Conservation (phyloP, 2,113 vertebrate genomes). For the Anarhynchus alexandrinus region DNA sequence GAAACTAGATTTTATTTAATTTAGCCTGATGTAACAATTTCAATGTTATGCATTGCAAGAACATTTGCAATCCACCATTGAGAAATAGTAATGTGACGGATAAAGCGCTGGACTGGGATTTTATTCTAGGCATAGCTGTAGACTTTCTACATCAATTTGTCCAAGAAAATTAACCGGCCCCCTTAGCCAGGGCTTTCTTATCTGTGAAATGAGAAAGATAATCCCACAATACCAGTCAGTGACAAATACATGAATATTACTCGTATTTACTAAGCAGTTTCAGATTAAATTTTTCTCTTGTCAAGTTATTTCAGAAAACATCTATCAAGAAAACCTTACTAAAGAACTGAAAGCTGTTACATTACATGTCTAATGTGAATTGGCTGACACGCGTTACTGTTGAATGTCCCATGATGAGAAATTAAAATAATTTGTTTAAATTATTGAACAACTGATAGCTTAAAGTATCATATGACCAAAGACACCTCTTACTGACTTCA, state of each 20-base stretch:
- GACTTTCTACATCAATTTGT: not conserved
- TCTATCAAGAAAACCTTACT: not conserved
- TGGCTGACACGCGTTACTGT: not conserved
- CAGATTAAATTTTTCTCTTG: not conserved
- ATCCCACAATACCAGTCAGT: not conserved
- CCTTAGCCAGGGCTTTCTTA: not conserved
- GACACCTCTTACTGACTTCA: not conserved
- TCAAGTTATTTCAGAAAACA: not conserved
- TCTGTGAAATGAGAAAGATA: not conserved
- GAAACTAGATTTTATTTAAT: slow-evolving; percentile 24
- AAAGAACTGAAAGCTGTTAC: not conserved
- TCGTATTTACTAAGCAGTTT: not conserved
- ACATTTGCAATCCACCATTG: not conserved
- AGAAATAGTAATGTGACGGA: not conserved
- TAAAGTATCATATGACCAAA: not conserved
- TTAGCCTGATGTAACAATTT: slow-evolving; percentile 1
- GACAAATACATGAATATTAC: not conserved
- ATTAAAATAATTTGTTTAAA: not conserved
- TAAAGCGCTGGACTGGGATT: not conserved
- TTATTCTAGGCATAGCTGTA: not conserved
- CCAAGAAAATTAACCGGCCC: not conserved
- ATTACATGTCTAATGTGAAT: not conserved
- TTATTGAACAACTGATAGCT: not conserved
- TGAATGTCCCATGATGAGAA: not conserved
- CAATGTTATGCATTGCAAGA: not conserved